phyloP scores from a whole-genome alignment of 2,113 vertebrate genomes.

The Uropsilus gracilis region DNA sequence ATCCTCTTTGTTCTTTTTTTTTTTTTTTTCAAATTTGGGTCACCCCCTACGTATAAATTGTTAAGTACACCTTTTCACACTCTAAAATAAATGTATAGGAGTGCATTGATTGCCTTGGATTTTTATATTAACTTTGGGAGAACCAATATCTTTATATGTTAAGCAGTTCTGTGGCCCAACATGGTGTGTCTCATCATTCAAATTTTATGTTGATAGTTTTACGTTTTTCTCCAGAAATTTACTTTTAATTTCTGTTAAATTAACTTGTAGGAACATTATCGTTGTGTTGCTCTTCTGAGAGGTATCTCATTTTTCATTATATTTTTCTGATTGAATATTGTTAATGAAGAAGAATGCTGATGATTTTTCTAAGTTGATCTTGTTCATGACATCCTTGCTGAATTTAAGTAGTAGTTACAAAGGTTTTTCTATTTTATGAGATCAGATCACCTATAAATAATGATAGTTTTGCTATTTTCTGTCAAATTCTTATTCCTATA shows the following conservation, averaged over 20 bases:
- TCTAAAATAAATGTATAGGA: not conserved
- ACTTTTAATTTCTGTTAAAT: not conserved
- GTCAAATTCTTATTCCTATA: not conserved
- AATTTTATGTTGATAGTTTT: constrained; percentile 8
- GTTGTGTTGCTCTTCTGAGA: not conserved
- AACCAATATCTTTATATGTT: not conserved
- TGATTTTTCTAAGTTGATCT: not conserved
- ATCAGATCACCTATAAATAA: not conserved
- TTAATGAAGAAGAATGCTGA: not conserved
- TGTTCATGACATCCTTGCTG: not conserved
- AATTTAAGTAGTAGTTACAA: no score
- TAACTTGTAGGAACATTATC: constrained; percentile 11
- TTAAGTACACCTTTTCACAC: not conserved
- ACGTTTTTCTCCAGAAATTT: not conserved
- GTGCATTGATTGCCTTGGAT: not conserved
- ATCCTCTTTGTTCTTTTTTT: not conserved
- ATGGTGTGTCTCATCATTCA: not conserved
- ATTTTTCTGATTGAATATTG: not conserved
- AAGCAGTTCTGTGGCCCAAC: not conserved
- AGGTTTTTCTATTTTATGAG: not conserved
- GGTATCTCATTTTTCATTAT: not conserved
- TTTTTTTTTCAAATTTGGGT: no score
- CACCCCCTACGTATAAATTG: not conserved
- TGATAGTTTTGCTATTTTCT: not conserved
- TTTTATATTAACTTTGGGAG: constrained; percentile 32